Evolutionary conservation across 2,113 vertebrate species (phyloP), one percentile per base, ranked within the genome.

Genomic region (Pluvialis apricaria): DNA sequence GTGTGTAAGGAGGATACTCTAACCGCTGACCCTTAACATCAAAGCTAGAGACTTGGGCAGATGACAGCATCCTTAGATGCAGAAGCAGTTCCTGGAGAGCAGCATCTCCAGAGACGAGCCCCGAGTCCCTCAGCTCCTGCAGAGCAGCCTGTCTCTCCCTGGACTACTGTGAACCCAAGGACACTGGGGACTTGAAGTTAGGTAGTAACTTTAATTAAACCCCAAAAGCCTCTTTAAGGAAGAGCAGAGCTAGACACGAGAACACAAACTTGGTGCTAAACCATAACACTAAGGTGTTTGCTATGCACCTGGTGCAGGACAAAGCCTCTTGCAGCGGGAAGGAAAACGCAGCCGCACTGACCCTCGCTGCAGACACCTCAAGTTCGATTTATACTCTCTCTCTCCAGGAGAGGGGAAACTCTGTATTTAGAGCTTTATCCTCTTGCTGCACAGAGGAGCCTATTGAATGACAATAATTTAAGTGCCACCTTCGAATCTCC

Each of bases 11-110:
- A 28, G 10, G n/a, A 75, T 49, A 80, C 29, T 72, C 62, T n/a
- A 80, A 80, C 40, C 65, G 69, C 36, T n/a, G 22, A 57, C 32
- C 38, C 13, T 62, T 13, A 45, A 49, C 58, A 31, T 20, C 36
- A 85, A 82, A 82, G 71, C 24, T 16, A 38, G 38, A 51, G 17
- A 7, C 69, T 34, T 24, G 31, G 13, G 49, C 13, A 82, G 78
- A 32, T 25, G 2, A 45, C 0, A 3, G 54, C 71, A 82, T 57
- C 75, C 49, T 70, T 7, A 20, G 61, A 79, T 21, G 34, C 57
- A 91, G 36, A 5, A 82, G 44, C 62, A 77, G 40, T 86, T 94
- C 87, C 78, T 93, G 92, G 90, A 94, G 66, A 96, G 90, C 86
- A 96, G 57, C 65, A 65, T 72, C 93, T 87, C 89, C 65, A 31